Evolutionary conservation across 2,113 vertebrate species (phyloP).

Genomic region (Pachycephala philippinensis): DNA sequence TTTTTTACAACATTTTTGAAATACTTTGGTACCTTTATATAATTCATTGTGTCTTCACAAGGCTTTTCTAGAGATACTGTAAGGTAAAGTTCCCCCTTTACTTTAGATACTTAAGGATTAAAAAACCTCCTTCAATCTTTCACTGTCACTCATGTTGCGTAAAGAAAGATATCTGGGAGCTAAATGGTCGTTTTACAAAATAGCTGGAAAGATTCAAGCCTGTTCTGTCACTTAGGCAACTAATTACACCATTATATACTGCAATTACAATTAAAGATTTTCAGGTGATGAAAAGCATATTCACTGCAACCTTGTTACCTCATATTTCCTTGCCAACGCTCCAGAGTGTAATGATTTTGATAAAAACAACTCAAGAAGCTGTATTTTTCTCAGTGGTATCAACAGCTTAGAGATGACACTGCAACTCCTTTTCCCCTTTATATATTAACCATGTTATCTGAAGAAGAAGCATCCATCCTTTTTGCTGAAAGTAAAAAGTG

Average conservation of each 20-base stretch:
- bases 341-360: slow-evolving; percentile 66
- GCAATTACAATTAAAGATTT: slow-evolving; percentile 81
- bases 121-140: neutral
- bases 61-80: neutral
- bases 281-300: slow-evolving; percentile 71
- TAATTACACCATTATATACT: slow-evolving; percentile 75
- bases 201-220: slow-evolving; percentile 54
- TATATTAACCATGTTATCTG: neutral
- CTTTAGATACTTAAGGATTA: neutral
- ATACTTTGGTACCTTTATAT: neutral
- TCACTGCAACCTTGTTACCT: slow-evolving; percentile 69
- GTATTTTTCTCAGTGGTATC: slow-evolving; percentile 50
- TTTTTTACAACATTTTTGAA: neutral
- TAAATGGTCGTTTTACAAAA: slow-evolving; percentile 42
- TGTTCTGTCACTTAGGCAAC: slow-evolving; percentile 69
- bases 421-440: neutral
- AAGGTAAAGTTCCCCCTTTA: neutral
- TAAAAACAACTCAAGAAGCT: slow-evolving; percentile 65
- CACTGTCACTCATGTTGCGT: neutral
- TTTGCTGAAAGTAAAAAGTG: neutral
- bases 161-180: slow-evolving; percentile 53
- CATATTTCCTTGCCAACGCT: slow-evolving; percentile 68
- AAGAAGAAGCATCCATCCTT: neutral
- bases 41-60: neutral
- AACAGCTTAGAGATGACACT: neutral